Evolutionary conservation across 2,888 invertebrate genomes (phyloP), one percentile per base, ranked within the genome.

Genomic region (Pemphredon lugubris): DNA sequence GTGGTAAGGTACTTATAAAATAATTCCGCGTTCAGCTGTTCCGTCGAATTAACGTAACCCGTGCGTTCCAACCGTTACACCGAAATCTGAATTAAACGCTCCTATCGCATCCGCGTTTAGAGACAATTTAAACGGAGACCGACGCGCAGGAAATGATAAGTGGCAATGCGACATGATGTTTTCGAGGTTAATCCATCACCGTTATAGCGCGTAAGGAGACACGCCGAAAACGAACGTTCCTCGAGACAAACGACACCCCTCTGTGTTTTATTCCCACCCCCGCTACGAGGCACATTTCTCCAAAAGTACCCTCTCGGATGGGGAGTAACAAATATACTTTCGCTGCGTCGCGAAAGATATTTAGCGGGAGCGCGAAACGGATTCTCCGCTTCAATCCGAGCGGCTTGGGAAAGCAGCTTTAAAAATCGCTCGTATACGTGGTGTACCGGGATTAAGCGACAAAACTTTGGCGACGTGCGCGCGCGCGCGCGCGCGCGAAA

Each of bases 271-370:
- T 61, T 53, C 45, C 45, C 61, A 13, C 3, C 3, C 45, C 23
- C 18, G 16, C 26, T 48, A 7, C 59, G 39, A 39, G 48, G 26
- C 18, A 48, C 59, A 59, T 59, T 55, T 55, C 26, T 58, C 16
- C n/a, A 9, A 13, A 23, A 44, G 7, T 7, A 26, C 26, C 7
- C 26, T 26, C 7, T 26, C 26, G n/a, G n/a, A n/a, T n/a, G n/a
- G n/a, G 7, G 4, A 5, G 6, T 37, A 14, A 13, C 13, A n/a
- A 20, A 18, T n/a, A 37, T 20, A 7, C 13, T n/a, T 20, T 26
- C 16, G 16, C n/a, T 13, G 21, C 23, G 9, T 47, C 16, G 58
- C n/a, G 32, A 57, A n/a, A n/a, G n/a, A n/a, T n/a, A n/a, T 20
- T 11, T 16, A 20, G n/a, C 20, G 21, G n/a, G n/a, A n/a, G n/a